Base-by-base conservation (phyloP, 2,888 invertebrate species). In the Germaria angustata region DNA sequence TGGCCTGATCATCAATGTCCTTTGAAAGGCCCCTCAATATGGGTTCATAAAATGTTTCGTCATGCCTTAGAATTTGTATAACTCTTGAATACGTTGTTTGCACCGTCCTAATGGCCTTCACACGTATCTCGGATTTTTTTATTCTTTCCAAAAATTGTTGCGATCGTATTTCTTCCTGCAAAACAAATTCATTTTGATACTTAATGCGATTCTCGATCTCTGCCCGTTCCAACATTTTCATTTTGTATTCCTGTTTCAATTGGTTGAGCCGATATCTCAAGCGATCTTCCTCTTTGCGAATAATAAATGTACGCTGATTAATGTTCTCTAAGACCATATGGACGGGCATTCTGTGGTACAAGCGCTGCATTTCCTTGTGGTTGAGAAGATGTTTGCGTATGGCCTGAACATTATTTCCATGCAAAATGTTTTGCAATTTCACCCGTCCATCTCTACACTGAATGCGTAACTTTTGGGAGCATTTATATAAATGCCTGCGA, bases 11-110 rank as follows among this genome's bases (percentile, higher is more conserved):
- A n/a, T 89, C 87, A 83, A 90, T 89, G 65, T 91, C 91, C 22
- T 81, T 80, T 46, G 86, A 86, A 0, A 91, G 87, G 2, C 91
- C 90, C 9, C 87, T 85, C 7, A 91, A 79, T 6, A 91, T 89
- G 2, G 91, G 90, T 51, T 90, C 90, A 79, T 90, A 91, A 75
- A 90, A 91, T 34, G 90, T 89, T 15, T 87, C 88, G 83, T 91
- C 91, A 49, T 90, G 87, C 4, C 83, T 61, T 4, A 91, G 81
- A 2, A 89, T 87, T 75, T 90, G 88, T 55, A 90, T 88, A 81
- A 91, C 88, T 76, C 87, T 88, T 24, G 87, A 86, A 78, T 91
- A 91, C 0, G 90, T 89, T 11, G 86, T 86, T 69, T 89, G 88
- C 1, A 91, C 88, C 1, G 90, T 88, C 73, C 88, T 89, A 9